These are phyloP conservation scores for Conopomorpha cramerella DNA, from an alignment of 1,140 invertebrate species.

Conservation along the genomic window DNA sequence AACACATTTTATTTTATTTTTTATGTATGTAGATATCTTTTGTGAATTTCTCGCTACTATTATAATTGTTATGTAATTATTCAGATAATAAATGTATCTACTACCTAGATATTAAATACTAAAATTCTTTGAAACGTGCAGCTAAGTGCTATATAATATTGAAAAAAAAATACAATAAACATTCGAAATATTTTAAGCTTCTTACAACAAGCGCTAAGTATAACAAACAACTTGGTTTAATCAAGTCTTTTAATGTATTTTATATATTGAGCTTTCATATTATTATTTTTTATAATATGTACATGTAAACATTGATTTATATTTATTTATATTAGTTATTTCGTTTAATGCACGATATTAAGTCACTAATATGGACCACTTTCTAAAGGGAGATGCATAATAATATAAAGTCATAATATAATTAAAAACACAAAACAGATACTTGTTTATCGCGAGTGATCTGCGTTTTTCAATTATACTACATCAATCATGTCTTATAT, in stretches of 20 bases:
- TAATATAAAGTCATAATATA: constrained; percentile 1
- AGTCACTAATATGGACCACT: constrained; percentile 53
- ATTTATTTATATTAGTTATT: constrained; percentile 26
- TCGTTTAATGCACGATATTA: constrained; percentile 53
- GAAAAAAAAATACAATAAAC: not conserved
- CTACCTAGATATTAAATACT: too few relatives aligned
- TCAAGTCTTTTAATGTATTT: constrained; percentile 49
- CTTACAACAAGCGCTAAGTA: too few relatives aligned
- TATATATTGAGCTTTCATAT: constrained; percentile 52
- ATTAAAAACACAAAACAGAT: not conserved
- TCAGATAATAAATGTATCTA: not conserved
- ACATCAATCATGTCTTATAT: not conserved
- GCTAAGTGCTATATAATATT: too few relatives aligned
- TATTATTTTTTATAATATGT: constrained; percentile 40
- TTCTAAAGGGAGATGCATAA: constrained; percentile 24
- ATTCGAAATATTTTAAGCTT: too few relatives aligned
- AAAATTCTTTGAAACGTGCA: too few relatives aligned
- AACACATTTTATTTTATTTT: not conserved
- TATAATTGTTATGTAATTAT: not conserved
- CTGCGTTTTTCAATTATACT: too few relatives aligned
- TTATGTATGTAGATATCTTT: too few relatives aligned
- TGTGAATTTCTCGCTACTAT: too few relatives aligned
- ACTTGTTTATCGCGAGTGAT: too few relatives aligned
- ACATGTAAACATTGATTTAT: constrained; percentile 14
- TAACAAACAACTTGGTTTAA: constrained; percentile 27